phyloP scores from a whole-genome alignment of 92 coral and sea anemone genomes.

The Chrysogorgia sp. region DNA sequence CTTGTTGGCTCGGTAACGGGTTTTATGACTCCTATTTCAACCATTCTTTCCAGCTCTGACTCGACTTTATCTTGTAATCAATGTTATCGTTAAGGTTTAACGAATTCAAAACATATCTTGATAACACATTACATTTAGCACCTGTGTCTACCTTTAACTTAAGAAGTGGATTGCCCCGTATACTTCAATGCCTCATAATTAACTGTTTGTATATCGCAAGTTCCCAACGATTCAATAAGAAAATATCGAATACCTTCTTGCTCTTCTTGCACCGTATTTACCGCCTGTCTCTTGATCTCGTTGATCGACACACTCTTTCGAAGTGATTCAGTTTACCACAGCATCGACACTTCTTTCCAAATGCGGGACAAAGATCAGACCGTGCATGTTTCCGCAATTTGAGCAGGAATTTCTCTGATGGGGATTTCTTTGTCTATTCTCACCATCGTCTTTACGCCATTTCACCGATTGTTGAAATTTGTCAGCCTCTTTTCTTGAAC shows the following conservation, averaged over 20 bases:
- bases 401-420: background rate
- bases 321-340: slow-evolving; percentile 33
- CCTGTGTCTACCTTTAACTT: slow-evolving; percentile 50
- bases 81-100: slow-evolving; percentile 18
- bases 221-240: slow-evolving; percentile 11
- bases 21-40: slow-evolving; percentile 28
- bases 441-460: background rate
- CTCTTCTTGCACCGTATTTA: background rate
- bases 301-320: slow-evolving; percentile 37
- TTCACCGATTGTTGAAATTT: slow-evolving; percentile 4
- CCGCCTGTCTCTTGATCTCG: background rate
- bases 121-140: slow-evolving; percentile 47
- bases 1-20: slow-evolving; percentile 20
- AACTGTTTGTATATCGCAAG: slow-evolving; percentile 21
- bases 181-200: background rate
- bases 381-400: background rate
- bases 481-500: background rate
- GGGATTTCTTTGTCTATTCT: background rate
- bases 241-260: slow-evolving; percentile 33
- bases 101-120: slow-evolving; percentile 8
- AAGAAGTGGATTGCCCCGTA: background rate
- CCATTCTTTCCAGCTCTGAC: slow-evolving; percentile 49
- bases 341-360: slow-evolving; percentile 30
- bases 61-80: slow-evolving; percentile 45
- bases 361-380: slow-evolving; percentile 15